A percentile compares a stretch with the other conserved stretches of the same genome.
These are phyloP conservation scores for Sebastes oblongus DNA, from an alignment of 2,797 vertebrate species.

Conservation along the genomic window DNA sequence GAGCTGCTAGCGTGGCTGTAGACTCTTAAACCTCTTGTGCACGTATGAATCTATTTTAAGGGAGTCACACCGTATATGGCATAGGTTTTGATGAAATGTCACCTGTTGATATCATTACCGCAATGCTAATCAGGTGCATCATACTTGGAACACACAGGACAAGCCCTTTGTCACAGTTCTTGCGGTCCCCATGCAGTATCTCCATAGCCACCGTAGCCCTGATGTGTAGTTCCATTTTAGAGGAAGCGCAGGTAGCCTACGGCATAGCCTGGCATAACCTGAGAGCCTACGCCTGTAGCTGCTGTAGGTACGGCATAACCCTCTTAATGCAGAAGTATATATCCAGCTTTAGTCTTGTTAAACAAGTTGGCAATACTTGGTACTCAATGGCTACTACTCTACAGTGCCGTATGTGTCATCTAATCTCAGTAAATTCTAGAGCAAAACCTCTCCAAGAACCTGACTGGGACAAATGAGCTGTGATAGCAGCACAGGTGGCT, in stretches of 20 bases:
- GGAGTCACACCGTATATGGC: background rate
- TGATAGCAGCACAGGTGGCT: slow-evolving; percentile 44
- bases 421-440: background rate
- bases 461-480: slow-evolving; percentile 29
- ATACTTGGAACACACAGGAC: background rate
- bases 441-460: slow-evolving; percentile 1
- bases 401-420: background rate
- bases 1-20: no score
- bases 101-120: background rate
- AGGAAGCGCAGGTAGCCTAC: background rate
- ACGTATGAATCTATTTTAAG: no score
- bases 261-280: background rate
- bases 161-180: background rate
- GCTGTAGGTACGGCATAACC: background rate
- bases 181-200: background rate
- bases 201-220: background rate
- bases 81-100: background rate
- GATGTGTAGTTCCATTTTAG: background rate
- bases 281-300: no score
- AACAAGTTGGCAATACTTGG: background rate
- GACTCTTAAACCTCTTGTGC: no score
- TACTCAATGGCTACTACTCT: background rate
- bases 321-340: background rate
- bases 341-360: background rate
- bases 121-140: background rate